phyloP scores from a whole-genome alignment of 2,113 vertebrate genomes.

The Misgurnus anguillicaudatus region DNA sequence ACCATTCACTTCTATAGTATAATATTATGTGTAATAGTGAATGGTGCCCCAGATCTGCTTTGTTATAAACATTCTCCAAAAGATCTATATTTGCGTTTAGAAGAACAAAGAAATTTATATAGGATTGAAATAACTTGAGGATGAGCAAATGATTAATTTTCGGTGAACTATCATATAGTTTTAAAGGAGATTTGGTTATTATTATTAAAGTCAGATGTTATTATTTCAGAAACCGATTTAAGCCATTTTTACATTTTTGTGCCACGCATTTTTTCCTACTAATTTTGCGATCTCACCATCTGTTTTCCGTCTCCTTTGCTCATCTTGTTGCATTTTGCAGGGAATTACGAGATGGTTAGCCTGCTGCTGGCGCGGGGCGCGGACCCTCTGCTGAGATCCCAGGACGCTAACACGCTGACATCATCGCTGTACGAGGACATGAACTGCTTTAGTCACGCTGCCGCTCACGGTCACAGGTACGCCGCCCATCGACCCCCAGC shows the following conservation, averaged over 20 bases:
- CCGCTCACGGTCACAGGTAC: constrained; percentile 95
- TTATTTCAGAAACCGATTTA: no score
- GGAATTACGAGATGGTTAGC: constrained; percentile 96
- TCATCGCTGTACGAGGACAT: constrained; percentile 91
- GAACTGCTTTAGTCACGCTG: constrained; percentile 98
- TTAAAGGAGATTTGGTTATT: no score
- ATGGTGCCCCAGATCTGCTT: no score
- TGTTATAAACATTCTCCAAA: no score
- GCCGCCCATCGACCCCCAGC: not conserved
- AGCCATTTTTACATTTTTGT: not conserved
- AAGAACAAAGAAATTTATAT: no score
- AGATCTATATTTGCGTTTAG: no score
- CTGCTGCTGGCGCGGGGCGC: constrained; percentile 87
- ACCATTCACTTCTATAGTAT: no score
- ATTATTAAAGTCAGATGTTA: no score
- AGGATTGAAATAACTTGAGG: no score
- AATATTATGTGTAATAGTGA: no score
- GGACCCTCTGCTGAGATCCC: constrained; percentile 85
- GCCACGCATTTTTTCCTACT: not conserved
- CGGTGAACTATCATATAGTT: no score
- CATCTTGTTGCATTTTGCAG: constrained; percentile 64
- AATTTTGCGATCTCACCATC: not conserved
- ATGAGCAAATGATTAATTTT: no score
- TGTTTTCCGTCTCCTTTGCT: not conserved
- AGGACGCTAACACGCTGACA: constrained; percentile 83